Evolutionary conservation across 2,888 invertebrate species (phyloP), one percentile per base, ranked within the genome.

Genomic region (Parnassius glacialis): DNA sequence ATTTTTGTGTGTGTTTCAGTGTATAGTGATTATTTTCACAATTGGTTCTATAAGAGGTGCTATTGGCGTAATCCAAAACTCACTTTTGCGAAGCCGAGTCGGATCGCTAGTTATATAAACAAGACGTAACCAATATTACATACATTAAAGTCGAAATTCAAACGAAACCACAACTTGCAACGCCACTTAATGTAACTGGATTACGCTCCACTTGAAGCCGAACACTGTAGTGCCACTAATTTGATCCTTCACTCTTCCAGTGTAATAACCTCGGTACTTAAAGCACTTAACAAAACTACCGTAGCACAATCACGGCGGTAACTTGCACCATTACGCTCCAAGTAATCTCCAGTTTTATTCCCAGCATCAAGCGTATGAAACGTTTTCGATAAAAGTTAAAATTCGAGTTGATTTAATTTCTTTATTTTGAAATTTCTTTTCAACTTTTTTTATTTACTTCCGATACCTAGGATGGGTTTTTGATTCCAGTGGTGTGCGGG

Each of bases 271-370:
- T 51, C 51, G 20, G 57, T 51, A 43, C 50, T 57, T 20, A 7
- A 43, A 44, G 57, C 57, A 57, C 51, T 57, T 57, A 57, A 51
- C 57, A 3, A 43, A 57, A 51, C 51, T 44, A 16, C 51, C 50
- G 42, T 10, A 44, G 57, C 13, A 51, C 43, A 43, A 57, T 51
- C 51, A 11, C 43, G 51, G 43, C 13, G 9, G 12, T 57, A 51
- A 52, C 43, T 57, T 51, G 57, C 42, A n/a, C 43, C 20, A 43
- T 51, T 51, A 57, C 9, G 43, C 42, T 48, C 42, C 42, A 42
- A 11, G 50, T 43, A 51, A 42, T 12, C 43, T 41, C 20, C 20
- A 42, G 42, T 51, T 43, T 57, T 9, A 57, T 20, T 57, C 20
- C 25, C 51, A 9, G 11, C 25, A 13, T 44, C 12, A n/a, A 9